Conservation (phyloP, 1,140 invertebrate species). For the Atopsyche davidsoni region DNA sequence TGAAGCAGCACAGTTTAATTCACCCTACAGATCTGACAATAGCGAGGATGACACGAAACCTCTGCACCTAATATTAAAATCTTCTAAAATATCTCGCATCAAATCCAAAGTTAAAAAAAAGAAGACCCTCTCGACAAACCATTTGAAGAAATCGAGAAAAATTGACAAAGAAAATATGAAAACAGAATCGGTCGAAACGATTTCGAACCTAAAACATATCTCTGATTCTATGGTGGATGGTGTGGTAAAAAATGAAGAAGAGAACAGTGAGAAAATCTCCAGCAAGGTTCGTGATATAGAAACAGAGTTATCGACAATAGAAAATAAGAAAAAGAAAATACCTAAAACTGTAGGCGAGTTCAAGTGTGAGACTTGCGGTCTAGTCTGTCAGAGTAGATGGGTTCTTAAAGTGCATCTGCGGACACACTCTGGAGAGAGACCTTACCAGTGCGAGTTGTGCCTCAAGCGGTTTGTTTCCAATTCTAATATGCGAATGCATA, state of each 20-base stretch:
- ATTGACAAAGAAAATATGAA: conserved; percentile 5
- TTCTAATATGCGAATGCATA: conserved; percentile 28
- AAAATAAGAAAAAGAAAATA: conserved; percentile 4
- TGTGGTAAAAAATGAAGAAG: conserved; percentile 1
- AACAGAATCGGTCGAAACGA: not conserved
- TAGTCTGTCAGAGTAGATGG: conserved; percentile 23
- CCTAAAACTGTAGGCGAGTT: not conserved
- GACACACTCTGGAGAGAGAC: conserved; percentile 27
- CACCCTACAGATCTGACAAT: not conserved
- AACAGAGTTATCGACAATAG: not conserved
- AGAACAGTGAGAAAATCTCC: not conserved
- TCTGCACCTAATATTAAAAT: conserved; percentile 4
- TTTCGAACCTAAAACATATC: conserved; percentile 1
- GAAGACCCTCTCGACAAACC: not conserved
- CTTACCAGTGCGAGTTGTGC: conserved; percentile 26
- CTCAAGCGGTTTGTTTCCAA: conserved; percentile 26
- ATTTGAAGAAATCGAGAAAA: conserved; percentile 1
- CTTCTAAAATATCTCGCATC: not conserved
- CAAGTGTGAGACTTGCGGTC: conserved; percentile 20
- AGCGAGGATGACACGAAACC: not conserved
- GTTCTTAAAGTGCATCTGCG: conserved; percentile 24
- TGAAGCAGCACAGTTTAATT: not conserved
- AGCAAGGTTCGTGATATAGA: not conserved
- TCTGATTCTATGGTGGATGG: not conserved
- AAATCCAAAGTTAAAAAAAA: not conserved